A percentile compares a stretch with the other conserved stretches of the same genome.
Evolutionary conservation across 2,888 invertebrate genomes (phyloP).

Genomic region (Ennomos quercinarius): DNA sequence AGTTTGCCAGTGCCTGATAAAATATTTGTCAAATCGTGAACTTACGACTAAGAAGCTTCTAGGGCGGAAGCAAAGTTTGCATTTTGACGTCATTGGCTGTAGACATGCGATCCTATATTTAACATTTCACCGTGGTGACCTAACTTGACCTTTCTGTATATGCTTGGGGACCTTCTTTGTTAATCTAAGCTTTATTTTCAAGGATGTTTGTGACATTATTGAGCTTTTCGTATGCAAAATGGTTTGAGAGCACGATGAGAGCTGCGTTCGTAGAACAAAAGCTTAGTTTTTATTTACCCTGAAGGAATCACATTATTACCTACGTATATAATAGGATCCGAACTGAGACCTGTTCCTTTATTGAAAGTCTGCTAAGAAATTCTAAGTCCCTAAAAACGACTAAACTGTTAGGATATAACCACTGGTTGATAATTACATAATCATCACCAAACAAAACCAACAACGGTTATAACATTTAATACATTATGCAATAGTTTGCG

Average conservation of each 20-base stretch:
- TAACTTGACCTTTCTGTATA: slow-evolving; percentile 63
- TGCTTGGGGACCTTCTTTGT: slow-evolving; percentile 47
- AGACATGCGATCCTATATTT: slow-evolving; percentile 80
- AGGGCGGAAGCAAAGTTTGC: slow-evolving; percentile 62
- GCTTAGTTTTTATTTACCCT: no score
- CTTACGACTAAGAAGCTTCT: slow-evolving; percentile 50
- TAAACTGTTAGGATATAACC: no score
- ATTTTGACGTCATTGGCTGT: slow-evolving; percentile 63
- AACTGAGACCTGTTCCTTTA: no score
- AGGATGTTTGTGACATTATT: slow-evolving; percentile 40
- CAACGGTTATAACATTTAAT: no score
- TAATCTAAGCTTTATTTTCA: slow-evolving; percentile 41
- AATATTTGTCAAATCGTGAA: slow-evolving; percentile 52
- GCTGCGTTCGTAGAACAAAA: no score
- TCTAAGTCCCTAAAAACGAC: no score
- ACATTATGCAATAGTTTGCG: no score
- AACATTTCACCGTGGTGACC: slow-evolving; percentile 69
- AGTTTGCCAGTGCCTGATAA: slow-evolving; percentile 40
- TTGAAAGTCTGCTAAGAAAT: no score
- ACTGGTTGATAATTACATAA: no score
- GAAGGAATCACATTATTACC: no score
- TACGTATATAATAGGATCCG: no score
- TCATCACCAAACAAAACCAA: no score
- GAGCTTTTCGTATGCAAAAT: slow-evolving; percentile 20
- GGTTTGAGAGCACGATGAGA: neutral